Evolutionary conservation across 2,888 invertebrate genomes (phyloP).

Genomic region (Plemyria rubiginata): DNA sequence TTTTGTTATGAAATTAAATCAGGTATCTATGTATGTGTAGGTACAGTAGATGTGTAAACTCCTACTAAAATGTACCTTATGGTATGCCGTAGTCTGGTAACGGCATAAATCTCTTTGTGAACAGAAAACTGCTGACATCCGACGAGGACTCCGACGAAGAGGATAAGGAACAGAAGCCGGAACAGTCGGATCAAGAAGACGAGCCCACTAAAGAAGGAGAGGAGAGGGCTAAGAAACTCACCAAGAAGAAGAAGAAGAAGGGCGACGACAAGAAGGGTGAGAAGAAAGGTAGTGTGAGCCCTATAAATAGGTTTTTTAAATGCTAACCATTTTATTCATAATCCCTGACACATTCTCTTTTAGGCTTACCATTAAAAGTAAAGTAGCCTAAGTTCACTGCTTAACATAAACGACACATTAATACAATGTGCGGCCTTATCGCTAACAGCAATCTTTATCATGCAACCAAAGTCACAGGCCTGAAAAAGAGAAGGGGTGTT

Average conservation of each 20-base stretch:
- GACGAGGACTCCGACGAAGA: slow-evolving; percentile 95
- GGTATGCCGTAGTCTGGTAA: slow-evolving; percentile 1
- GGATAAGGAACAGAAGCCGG: slow-evolving; percentile 91
- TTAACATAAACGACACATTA: no score
- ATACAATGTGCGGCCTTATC: no score
- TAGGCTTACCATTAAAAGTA: no score
- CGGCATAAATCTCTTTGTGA: neutral
- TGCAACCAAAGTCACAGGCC: no score
- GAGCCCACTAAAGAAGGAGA: slow-evolving; percentile 90
- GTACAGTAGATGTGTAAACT: no score
- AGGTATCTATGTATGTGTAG: no score
- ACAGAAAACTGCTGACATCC: slow-evolving; percentile 92
- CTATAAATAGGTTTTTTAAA: neutral
- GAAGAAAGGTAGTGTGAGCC: slow-evolving; percentile 80
- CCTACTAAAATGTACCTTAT: neutral
- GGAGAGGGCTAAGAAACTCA: slow-evolving; percentile 85
- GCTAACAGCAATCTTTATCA: no score
- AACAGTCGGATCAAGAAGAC: slow-evolving; percentile 90
- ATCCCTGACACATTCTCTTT: no score
- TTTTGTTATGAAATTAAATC: no score
- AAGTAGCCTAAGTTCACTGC: no score
- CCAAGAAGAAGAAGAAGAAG: slow-evolving; percentile 84
- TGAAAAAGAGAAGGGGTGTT: no score
- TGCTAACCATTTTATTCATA: no score
- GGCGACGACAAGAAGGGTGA: slow-evolving; percentile 79